A percentile compares a stretch with the other conserved stretches of the same genome.
phyloP scores from a whole-genome alignment of 2,888 invertebrate genomes.

The Drosophila multiciliata region DNA sequence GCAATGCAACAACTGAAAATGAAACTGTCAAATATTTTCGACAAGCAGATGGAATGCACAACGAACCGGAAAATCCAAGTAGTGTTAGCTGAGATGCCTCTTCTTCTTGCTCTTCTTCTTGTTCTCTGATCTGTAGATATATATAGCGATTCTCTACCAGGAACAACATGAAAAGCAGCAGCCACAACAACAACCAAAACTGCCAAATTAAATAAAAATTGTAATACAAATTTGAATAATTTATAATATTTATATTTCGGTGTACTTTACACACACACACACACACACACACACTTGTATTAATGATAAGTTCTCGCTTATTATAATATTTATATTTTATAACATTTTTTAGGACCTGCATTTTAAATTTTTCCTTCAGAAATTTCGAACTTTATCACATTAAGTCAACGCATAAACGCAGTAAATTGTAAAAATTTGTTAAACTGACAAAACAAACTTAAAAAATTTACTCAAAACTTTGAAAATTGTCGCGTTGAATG shows the following conservation, averaged over 20 bases:
- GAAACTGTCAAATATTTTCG: constrained; percentile 87
- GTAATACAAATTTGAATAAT: neutral
- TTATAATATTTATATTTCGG: constrained; percentile 32
- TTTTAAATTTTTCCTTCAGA: neutral
- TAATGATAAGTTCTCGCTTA: constrained; percentile 15
- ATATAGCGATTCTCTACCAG: neutral
- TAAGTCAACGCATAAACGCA: constrained; percentile 16
- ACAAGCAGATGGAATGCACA: constrained; percentile 88
- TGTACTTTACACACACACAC: constrained; percentile 27
- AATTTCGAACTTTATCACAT: constrained; percentile 5
- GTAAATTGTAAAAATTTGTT: neutral
- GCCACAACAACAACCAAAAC: constrained; percentile 24
- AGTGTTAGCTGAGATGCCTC: constrained; percentile 72
- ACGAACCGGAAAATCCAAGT: constrained; percentile 84
- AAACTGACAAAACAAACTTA: constrained; percentile 26
- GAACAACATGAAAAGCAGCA: neutral
- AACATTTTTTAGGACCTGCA: constrained; percentile 5
- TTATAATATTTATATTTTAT: constrained; percentile 14
- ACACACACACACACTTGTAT: constrained; percentile 13
- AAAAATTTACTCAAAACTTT: constrained; percentile 11
- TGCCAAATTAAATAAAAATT: constrained; percentile 20
- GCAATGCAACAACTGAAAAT: constrained; percentile 65
- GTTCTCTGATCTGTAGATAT: constrained; percentile 39
- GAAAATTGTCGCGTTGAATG: constrained; percentile 39
- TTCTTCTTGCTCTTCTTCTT: constrained; percentile 1